Evolutionary conservation across 2,797 vertebrate species (phyloP), one percentile per base, ranked within the genome.

Genomic region (Distichodus sexfasciatus): DNA sequence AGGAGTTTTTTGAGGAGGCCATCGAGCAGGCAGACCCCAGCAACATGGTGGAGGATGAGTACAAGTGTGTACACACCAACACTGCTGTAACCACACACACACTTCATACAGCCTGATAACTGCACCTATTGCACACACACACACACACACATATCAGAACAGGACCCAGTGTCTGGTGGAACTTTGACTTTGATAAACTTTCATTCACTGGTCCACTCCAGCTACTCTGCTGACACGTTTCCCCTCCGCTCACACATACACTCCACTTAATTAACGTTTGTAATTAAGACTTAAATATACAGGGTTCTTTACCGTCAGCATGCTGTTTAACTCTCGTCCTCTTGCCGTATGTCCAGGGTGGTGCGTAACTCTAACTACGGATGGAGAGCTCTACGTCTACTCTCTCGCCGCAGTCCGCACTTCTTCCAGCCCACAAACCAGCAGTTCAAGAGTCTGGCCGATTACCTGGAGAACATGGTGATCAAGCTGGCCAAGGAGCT

Each of bases 371-470:
- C 97, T 6, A 99, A 99, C 84, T 99, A 99, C 8, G 97, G 97
- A 51, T 99, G 97, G 97, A 91, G 97, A 47, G 96, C 97, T 4
- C 76, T 99, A 60, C 90, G 97, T 50, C 87, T 99, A 9, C 88
- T 99, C 60, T 97, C 97, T 63, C 90, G 97, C 60, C 92, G 96
- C 81, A 99, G 97, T 81, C 97, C 97, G 1, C 97, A 99, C 82
- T 99, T 99, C 85, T 99, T 99, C 82, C 97, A 99, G 72, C 97
- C 97, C 43, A 99, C 96, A 28, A 98, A 98, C 76, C 97, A 99
- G 76, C 96, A 98, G 14, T 99, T 98, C 86, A 98, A 98, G 85
- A 99, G 96, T 85, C 90, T 99, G 81, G 96, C 95, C 2, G 96
- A 99, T 31, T 99, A 99, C 79, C 90, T 99, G 2, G 97, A 99